Evolutionary conservation across 64 coral and sea anemone species (phyloP).

Genomic region (Catalaphyllia jardinei): DNA sequence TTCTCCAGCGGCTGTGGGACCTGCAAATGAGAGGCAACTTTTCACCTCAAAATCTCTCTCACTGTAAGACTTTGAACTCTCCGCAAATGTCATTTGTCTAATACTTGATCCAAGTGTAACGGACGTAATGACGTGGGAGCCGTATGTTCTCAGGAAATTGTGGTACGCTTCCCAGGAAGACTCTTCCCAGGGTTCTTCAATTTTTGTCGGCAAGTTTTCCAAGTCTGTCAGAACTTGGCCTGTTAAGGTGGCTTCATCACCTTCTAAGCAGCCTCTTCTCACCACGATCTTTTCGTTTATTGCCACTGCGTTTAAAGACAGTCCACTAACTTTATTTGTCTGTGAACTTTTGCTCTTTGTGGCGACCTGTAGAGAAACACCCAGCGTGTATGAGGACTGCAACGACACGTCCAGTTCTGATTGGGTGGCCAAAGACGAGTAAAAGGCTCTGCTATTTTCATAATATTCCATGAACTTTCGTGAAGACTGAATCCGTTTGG

Average conservation of each 20-base stretch:
- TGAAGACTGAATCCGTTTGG: not conserved
- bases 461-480: not conserved
- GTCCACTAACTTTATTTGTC: not conserved
- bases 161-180: conserved; percentile 44
- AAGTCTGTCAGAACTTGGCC: conserved; percentile 11
- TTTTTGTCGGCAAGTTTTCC: not conserved
- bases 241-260: not conserved
- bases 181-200: conserved; percentile 28
- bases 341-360: not conserved
- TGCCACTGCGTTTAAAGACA: not conserved
- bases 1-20: conserved; percentile 11
- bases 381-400: not conserved
- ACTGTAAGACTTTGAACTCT: conserved; percentile 5
- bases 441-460: not conserved
- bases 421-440: not conserved
- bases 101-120: not conserved
- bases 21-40: not conserved
- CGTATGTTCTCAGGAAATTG: conserved; percentile 47
- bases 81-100: conserved; percentile 4
- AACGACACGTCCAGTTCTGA: not conserved
- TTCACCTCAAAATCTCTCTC: conserved; percentile 28
- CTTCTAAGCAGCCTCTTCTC: not conserved
- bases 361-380: not conserved
- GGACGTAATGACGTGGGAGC: conserved; percentile 57
- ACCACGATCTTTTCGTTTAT: not conserved